A percentile compares a stretch with the other conserved stretches of the same genome.
Evolutionary conservation across 2,888 invertebrate species (phyloP).

Genomic region (Brachypalpus laphriformis): DNA sequence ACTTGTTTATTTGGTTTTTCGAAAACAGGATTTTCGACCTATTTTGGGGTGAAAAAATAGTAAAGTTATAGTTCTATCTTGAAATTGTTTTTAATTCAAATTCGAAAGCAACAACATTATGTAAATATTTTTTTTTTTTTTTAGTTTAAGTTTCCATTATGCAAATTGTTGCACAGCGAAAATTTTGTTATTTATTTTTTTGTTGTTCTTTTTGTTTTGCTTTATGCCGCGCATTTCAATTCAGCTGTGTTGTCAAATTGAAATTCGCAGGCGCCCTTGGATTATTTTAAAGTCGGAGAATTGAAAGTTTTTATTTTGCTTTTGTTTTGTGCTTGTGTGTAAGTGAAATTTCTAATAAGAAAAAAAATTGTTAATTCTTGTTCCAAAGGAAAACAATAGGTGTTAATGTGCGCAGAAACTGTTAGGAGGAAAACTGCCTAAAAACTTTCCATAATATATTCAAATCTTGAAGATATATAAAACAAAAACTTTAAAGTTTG

Average conservation of each 20-base stretch:
- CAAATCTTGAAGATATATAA: not conserved
- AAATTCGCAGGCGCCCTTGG: conserved; percentile 52
- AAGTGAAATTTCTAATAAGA: conserved; percentile 16
- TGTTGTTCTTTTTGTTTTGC: conserved; percentile 13
- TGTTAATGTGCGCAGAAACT: not conserved
- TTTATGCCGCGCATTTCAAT: conserved; percentile 62
- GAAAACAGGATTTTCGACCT: conserved; percentile 55
- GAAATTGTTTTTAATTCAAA: conserved; percentile 75
- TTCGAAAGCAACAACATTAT: conserved; percentile 38
- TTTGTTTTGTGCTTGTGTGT: conserved; percentile 1
- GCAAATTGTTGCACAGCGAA: conserved; percentile 55
- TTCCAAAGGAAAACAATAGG: conserved; percentile 16
- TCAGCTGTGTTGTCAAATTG: conserved; percentile 44
- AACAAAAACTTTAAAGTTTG: conserved; percentile 9
- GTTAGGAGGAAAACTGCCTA: conserved; percentile 9
- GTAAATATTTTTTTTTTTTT: conserved; percentile 25
- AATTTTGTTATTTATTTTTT: conserved; percentile 19
- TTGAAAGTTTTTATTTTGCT: conserved; percentile 22
- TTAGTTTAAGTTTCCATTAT: conserved; percentile 11
- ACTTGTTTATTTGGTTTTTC: conserved; percentile 20
- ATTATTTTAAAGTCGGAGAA: conserved; percentile 40
- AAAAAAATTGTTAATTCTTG: conserved; percentile 5
- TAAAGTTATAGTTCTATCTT: conserved; percentile 28
- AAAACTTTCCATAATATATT: not conserved
- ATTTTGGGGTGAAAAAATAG: conserved; percentile 40